Conservation (phyloP, 1,140 invertebrate genomes). For the Caenorhabditis briggsae region DNA sequence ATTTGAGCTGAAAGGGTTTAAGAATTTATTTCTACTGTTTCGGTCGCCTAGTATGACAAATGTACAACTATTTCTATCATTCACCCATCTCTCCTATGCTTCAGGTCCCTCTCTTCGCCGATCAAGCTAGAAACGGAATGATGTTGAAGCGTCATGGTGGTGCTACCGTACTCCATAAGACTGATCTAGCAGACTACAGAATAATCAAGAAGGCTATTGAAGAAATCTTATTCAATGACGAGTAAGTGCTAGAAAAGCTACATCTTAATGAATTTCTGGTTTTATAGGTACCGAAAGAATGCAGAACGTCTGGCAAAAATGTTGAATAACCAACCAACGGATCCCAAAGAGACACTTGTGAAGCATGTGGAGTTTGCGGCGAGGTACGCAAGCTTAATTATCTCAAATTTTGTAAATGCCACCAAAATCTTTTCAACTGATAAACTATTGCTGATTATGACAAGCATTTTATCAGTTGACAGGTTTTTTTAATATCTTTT, state of each 20-base stretch:
- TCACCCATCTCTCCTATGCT: too few relatives aligned
- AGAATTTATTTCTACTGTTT: too few relatives aligned
- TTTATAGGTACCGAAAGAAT: constrained; percentile 37
- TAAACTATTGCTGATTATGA: too few relatives aligned
- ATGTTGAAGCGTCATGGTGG: constrained; percentile 64
- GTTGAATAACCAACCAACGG: constrained; percentile 42
- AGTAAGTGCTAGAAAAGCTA: constrained; percentile 16
- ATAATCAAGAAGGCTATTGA: constrained; percentile 48
- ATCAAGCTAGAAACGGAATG: constrained; percentile 67
- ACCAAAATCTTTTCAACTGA: too few relatives aligned
- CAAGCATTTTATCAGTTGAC: too few relatives aligned
- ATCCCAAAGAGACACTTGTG: constrained; percentile 45
- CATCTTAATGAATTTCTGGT: not conserved
- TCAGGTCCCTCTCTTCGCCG: constrained; percentile 70
- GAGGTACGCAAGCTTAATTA: not conserved
- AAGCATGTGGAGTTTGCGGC: constrained; percentile 57
- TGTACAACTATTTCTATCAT: too few relatives aligned
- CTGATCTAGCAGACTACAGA: constrained; percentile 42
- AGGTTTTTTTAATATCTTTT: too few relatives aligned
- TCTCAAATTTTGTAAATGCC: too few relatives aligned
- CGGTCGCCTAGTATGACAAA: too few relatives aligned
- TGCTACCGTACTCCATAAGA: constrained; percentile 58
- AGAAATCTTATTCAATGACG: constrained; percentile 51
- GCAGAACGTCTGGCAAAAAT: constrained; percentile 50
- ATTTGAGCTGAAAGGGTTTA: too few relatives aligned